These are phyloP conservation scores for Megaceryle alcyon DNA, from an alignment of 2,797 vertebrate genomes.

Conservation along the genomic window DNA sequence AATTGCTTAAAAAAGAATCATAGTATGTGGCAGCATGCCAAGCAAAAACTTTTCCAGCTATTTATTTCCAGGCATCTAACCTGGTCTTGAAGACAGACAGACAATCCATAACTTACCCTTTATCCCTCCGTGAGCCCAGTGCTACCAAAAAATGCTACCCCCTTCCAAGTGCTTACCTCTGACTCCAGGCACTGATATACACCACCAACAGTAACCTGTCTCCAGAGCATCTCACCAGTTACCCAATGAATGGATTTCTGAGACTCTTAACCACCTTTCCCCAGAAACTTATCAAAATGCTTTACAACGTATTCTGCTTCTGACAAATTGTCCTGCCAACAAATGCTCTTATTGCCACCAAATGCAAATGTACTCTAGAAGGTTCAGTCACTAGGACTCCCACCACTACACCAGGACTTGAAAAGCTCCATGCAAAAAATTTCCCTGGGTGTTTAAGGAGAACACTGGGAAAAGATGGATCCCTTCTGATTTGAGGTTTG, in stretches of 20 bases:
- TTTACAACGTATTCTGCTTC: neutral
- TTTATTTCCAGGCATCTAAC: neutral
- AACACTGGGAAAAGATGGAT: neutral
- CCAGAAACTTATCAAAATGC: neutral
- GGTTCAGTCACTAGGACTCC: neutral
- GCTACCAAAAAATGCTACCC: neutral
- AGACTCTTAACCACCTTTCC: neutral
- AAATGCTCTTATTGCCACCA: neutral
- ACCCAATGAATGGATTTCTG: neutral
- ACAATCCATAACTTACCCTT: neutral
- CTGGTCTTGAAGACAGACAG: neutral
- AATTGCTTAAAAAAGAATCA: neutral
- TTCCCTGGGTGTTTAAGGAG: neutral
- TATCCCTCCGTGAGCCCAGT: neutral
- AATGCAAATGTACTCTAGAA: neutral
- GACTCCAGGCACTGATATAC: neutral
- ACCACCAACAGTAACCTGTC: neutral
- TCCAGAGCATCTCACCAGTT: neutral
- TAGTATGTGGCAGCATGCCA: neutral
- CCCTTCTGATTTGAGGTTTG: neutral
- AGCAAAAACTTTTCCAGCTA: neutral
- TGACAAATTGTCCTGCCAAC: conserved; percentile 28
- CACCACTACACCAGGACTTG: neutral
- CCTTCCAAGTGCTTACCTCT: neutral
- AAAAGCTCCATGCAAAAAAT: neutral